Evolutionary conservation across 92 coral and sea anemone genomes (phyloP), one percentile per base, ranked within the genome.

Genomic region (Diadumene lineata): DNA sequence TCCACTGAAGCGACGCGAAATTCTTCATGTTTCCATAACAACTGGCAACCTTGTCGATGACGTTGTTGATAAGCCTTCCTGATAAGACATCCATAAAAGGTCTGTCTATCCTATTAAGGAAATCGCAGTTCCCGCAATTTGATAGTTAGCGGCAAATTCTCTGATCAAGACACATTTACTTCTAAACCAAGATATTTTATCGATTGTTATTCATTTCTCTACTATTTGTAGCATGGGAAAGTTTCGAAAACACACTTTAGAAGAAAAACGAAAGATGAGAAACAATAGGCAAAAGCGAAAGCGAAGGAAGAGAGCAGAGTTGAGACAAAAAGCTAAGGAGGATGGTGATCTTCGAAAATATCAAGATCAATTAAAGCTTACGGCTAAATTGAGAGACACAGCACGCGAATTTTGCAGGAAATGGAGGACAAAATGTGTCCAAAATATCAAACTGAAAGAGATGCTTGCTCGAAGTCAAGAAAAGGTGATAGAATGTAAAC

Each of bases 221-320:
- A 56, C 22, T 56, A 6, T 4, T 6, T 10, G 62, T 10, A 10
- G 22, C 4, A 56, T 26, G 10, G 7, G 22, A 25, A 56, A 21
- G 22, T 6, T 10, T 10, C 7, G 10, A 9, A 44, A 44, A 8
- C 51, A 34, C 50, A 71, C 38, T 53, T 24, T 23, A 50, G 76
- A 22, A 56, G 24, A 1, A 44, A 69, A 43, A 69, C 75, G 24
- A 4, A 30, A 4, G 62, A 56, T 56, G 22, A 44, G 62, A n/a
- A n/a, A n/a, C n/a, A n/a, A n/a, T n/a, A n/a, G n/a, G n/a, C n/a
- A n/a, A n/a, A n/a, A n/a, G n/a, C 51, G 64, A 51, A 71, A 71
- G 65, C 76, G 11, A 55, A 55, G 50, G 31, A 38, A 71, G 43
- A 71, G 76, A 71, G 61, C 65, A 1, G 64, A 56, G 18, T n/a